Evolutionary conservation across 1,140 invertebrate species (phyloP), one percentile per base, ranked within the genome.

Genomic region (Sarcophaga bullata): DNA sequence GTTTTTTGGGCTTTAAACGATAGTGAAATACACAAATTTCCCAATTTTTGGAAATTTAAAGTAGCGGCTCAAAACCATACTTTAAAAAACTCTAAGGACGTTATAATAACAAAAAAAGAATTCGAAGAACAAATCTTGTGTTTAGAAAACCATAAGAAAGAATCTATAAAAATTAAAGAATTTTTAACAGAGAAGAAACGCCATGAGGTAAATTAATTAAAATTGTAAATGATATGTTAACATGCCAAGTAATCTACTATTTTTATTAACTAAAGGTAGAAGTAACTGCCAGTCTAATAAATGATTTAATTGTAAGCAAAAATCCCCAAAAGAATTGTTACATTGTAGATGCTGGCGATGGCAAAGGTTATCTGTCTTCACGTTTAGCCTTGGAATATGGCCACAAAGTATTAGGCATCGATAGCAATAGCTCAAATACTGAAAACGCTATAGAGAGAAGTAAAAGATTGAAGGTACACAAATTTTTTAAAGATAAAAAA

Each of bases 261-360:
- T 11, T 50, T 52, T 17, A 8, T 54, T 25, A 8, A 46, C 15
- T 72, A 8, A 73, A 93, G 92, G 92, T 93, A 0, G 91, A 92
- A 85, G 88, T 86, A 13, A 91, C 92, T 84, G 92, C 92, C 0
- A 87, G 90, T 6, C 86, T 94, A 11, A 91, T 94, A 8, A 90
- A 88, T 62, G 83, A 85, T 73, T 83, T 87, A 0, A 84, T 82
- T 46, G 37, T 54, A 13, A 15, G 5, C 7, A 25, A 8, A 86
- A 13, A 84, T 85, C 10, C 85, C 83, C 17, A n/a, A 11, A 90
- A 0, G 86, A 88, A 0, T 91, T 92, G 86, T 11, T 86, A 73
- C 17, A 92, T 96, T 83, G 92, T 97, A 68, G 96, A 98, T 90
- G 93, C 96, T 50, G 96, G 96, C 0, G 96, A 96, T 90, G 96